phyloP scores from a whole-genome alignment of 2,888 invertebrate genomes.

The Agonopterix heracliana region DNA sequence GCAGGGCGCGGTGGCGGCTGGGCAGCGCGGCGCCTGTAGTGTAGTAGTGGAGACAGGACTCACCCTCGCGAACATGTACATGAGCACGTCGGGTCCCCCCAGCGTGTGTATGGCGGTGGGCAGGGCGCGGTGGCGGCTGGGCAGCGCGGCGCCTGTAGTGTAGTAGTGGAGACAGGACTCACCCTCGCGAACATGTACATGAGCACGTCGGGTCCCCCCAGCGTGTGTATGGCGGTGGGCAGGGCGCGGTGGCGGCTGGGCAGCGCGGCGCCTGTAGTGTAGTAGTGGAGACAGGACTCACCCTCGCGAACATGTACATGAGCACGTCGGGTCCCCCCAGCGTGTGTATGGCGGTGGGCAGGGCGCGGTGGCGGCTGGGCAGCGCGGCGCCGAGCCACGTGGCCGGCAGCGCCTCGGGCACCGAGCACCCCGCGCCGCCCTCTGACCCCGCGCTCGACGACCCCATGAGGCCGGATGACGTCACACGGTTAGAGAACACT shows the following conservation, averaged over 20 bases:
- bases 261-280: conserved; percentile 36
- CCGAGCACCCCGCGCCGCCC: conserved; percentile 24
- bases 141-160: conserved; percentile 37
- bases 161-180: conserved; percentile 42
- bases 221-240: conserved; percentile 70
- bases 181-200: conserved; percentile 82
- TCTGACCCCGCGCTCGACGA: conserved; percentile 14
- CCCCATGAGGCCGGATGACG: not conserved
- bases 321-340: conserved; percentile 80
- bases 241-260: conserved; percentile 69
- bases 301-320: conserved; percentile 81
- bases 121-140: conserved; percentile 68
- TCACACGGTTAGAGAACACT: conserved; percentile 36
- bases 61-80: conserved; percentile 82
- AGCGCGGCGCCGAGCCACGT: conserved; percentile 40
- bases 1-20: conserved; percentile 67
- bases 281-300: conserved; percentile 57
- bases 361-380: conserved; percentile 64
- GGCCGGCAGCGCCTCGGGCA: conserved; percentile 51
- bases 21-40: conserved; percentile 40
- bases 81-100: conserved; percentile 79
- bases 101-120: conserved; percentile 73
- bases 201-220: conserved; percentile 80
- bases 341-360: conserved; percentile 72
- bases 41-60: too few species aligned